These are phyloP conservation scores for Thinocorus orbignyianus DNA, from an alignment of 2,113 vertebrate genomes.

Conservation along the genomic window DNA sequence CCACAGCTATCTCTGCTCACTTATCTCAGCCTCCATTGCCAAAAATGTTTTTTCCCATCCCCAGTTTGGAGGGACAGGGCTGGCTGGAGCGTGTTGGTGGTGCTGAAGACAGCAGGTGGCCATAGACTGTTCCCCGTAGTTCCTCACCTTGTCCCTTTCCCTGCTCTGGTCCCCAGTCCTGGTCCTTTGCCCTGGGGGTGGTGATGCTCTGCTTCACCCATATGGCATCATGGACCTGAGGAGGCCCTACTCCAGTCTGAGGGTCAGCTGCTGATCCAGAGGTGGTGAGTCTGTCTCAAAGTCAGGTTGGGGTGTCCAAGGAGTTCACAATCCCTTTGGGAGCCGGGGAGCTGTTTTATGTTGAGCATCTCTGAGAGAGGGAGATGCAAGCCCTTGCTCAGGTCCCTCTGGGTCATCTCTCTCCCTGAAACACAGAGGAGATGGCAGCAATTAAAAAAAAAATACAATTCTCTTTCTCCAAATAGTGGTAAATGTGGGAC, in stretches of 20 bases:
- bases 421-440: neutral
- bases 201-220: neutral
- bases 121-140: accelerated
- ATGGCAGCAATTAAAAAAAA: neutral
- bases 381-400: neutral
- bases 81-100: neutral
- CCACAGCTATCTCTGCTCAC: neutral
- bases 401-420: neutral
- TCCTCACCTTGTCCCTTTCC: neutral
- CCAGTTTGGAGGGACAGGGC: neutral
- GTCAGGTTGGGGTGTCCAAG: neutral
- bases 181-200: neutral
- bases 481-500: accelerated
- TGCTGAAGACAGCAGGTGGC: neutral
- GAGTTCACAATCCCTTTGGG: neutral
- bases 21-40: neutral
- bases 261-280: neutral
- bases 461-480: neutral
- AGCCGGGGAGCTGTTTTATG: neutral
- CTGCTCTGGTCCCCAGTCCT: neutral
- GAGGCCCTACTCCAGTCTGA: neutral
- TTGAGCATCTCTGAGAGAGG: neutral
- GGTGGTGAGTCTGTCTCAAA: neutral
- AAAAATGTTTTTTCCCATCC: neutral
- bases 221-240: neutral